Conservation (phyloP, 2,888 invertebrate species). For the Drosophila cognata region DNA sequence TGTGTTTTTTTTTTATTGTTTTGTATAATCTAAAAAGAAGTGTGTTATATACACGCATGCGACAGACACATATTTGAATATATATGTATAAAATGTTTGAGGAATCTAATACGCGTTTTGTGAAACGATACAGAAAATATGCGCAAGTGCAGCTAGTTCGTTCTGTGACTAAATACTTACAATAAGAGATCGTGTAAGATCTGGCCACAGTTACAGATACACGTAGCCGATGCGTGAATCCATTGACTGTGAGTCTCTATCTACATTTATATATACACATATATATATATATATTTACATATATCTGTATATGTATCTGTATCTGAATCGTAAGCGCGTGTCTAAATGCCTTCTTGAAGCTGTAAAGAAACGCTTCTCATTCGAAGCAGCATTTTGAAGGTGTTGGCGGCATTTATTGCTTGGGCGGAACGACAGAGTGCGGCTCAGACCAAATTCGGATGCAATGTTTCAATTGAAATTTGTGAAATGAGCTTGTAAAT, state of each 20-base stretch:
- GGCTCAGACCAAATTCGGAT: slow-evolving; percentile 56
- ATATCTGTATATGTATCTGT: not conserved
- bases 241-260: slow-evolving; percentile 27
- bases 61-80: slow-evolving; percentile 11
- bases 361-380: slow-evolving; percentile 7
- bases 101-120: slow-evolving; percentile 26
- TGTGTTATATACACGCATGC: slow-evolving; percentile 43
- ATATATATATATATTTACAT: not conserved
- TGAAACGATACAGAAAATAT: slow-evolving; percentile 14
- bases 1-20: slow-evolving; percentile 25
- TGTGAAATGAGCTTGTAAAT: slow-evolving; percentile 34
- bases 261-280: not conserved
- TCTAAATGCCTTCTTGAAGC: slow-evolving; percentile 44
- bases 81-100: not conserved
- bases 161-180: slow-evolving; percentile 3
- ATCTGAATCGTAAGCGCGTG: slow-evolving; percentile 63
- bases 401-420: slow-evolving; percentile 38
- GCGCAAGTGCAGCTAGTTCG: slow-evolving; percentile 17
- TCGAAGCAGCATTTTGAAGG: slow-evolving; percentile 33
- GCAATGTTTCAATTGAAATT: slow-evolving; percentile 67
- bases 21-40: slow-evolving; percentile 51
- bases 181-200: slow-evolving; percentile 5
- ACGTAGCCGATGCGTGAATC: slow-evolving; percentile 42
- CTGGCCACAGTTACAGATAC: slow-evolving; percentile 26
- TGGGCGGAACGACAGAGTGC: slow-evolving; percentile 24